Conservation (phyloP, 1,140 invertebrate genomes). For the Augochlora pura region DNA sequence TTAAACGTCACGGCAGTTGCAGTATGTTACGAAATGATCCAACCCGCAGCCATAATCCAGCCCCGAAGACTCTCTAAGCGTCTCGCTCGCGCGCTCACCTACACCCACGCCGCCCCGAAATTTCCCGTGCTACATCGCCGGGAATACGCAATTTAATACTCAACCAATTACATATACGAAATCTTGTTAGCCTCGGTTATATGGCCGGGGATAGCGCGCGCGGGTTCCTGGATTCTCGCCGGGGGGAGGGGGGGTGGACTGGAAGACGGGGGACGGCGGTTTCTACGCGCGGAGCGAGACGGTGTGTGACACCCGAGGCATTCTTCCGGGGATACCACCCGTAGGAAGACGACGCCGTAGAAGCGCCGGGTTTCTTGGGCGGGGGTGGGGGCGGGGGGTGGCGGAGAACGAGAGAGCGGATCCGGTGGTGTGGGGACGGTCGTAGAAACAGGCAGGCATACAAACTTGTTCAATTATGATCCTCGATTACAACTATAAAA, state of each 20-base stretch:
- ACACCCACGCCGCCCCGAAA: constrained; percentile 47
- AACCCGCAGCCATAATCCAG: constrained; percentile 76
- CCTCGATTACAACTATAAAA: constrained; percentile 75
- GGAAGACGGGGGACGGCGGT: no score
- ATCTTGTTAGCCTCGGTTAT: constrained; percentile 80
- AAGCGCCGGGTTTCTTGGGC: neutral
- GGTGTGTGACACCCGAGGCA: constrained; percentile 71
- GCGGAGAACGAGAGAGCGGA: no score
- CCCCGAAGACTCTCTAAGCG: constrained; percentile 43
- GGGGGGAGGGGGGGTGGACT: no score
- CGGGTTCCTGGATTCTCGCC: constrained; percentile 36
- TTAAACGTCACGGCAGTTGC: constrained; percentile 74
- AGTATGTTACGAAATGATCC: constrained; percentile 80
- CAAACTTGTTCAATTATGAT: constrained; percentile 74
- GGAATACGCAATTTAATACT: constrained; percentile 81
- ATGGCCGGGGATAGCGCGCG: constrained; percentile 64
- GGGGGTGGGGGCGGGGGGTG: constrained; percentile 58
- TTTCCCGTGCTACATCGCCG: constrained; percentile 63
- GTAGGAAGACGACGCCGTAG: neutral
- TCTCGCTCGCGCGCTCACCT: constrained; percentile 46
- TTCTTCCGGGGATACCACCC: constrained; percentile 73
- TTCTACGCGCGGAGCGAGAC: no score
- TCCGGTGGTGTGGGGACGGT: constrained; percentile 34
- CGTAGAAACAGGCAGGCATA: constrained; percentile 69
- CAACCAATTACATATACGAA: constrained; percentile 81